Evolutionary conservation across 2,113 vertebrate species (phyloP).

Genomic region (Semicossyphus pulcher): DNA sequence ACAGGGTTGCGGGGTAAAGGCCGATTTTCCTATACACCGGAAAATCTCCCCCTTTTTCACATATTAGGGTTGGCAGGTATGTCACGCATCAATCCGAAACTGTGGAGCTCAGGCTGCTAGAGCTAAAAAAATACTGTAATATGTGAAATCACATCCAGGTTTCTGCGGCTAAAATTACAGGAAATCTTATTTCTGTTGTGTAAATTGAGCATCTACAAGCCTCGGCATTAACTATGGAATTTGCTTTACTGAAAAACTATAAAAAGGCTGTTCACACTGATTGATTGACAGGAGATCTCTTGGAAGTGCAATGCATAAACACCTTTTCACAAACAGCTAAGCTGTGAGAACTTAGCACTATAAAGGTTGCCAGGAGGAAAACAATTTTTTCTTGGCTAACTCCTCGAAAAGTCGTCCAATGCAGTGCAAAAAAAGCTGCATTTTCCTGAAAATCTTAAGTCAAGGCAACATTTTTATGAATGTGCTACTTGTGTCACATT

Average conservation of each 20-base stretch:
- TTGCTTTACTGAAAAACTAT: background rate
- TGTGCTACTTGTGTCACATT: background rate
- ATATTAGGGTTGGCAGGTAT: too few species aligned
- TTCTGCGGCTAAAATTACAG: background rate
- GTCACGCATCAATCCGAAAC: too few species aligned
- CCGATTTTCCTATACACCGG: too few species aligned
- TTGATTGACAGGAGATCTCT: constrained; percentile 34
- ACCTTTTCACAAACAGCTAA: background rate
- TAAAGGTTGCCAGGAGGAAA: background rate
- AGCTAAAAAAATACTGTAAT: background rate
- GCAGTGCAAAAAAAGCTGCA: background rate
- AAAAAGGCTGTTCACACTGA: background rate
- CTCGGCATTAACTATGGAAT: background rate
- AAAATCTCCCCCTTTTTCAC: too few species aligned
- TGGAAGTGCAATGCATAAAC: constrained; percentile 1
- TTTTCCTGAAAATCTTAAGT: too few species aligned
- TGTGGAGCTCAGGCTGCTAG: background rate
- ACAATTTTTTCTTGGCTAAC: background rate
- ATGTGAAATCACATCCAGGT: background rate
- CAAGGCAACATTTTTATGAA: too few species aligned
- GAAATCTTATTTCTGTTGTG: background rate
- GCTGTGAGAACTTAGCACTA: background rate
- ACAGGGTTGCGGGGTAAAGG: too few species aligned
- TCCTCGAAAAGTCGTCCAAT: background rate
- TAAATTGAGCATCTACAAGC: background rate